Percentiles rank a stretch among this genome's conserved stretches.
Conservation (phyloP, 2,797 vertebrate genomes). For the Xiphorhynchus erythropygius region DNA sequence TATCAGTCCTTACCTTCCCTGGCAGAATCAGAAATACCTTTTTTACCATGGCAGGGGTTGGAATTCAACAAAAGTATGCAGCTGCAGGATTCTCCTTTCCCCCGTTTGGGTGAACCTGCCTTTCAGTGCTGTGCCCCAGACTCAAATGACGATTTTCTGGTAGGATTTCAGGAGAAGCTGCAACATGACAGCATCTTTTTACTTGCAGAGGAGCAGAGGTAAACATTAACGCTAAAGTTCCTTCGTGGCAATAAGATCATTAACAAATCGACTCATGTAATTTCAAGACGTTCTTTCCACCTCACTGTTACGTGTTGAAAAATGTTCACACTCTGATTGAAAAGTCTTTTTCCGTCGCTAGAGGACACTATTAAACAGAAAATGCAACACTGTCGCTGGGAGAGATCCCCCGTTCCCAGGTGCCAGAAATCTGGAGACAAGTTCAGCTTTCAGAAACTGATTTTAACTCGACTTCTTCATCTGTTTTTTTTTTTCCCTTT, state of each 20-base stretch:
- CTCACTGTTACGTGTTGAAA: not conserved
- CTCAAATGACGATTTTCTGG: not conserved
- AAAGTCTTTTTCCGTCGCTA: slow-evolving; percentile 41
- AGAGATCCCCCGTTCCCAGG: not conserved
- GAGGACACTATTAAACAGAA: slow-evolving; percentile 73
- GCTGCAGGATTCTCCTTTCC: not conserved
- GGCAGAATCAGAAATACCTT: not conserved
- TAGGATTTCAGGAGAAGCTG: not conserved
- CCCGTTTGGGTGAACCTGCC: not conserved
- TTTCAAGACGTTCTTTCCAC: not conserved
- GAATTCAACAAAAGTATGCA: not conserved
- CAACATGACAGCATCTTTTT: not conserved
- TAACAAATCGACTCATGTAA: not conserved
- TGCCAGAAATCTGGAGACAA: slow-evolving; percentile 44
- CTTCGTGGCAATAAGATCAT: not conserved
- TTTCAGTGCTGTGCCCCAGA: not conserved
- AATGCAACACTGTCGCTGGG: slow-evolving; percentile 12
- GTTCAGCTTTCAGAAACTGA: slow-evolving; percentile 61
- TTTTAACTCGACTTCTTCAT: slow-evolving; percentile 25
- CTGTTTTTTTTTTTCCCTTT: not conserved
- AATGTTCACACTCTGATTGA: not conserved
- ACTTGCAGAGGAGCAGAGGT: not conserved
- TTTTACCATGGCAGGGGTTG: not conserved
- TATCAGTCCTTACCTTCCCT: not conserved
- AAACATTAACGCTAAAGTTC: not conserved